Evolutionary conservation across 2,797 vertebrate species (phyloP).

Genomic region (Centroberyx gerrardi): DNA sequence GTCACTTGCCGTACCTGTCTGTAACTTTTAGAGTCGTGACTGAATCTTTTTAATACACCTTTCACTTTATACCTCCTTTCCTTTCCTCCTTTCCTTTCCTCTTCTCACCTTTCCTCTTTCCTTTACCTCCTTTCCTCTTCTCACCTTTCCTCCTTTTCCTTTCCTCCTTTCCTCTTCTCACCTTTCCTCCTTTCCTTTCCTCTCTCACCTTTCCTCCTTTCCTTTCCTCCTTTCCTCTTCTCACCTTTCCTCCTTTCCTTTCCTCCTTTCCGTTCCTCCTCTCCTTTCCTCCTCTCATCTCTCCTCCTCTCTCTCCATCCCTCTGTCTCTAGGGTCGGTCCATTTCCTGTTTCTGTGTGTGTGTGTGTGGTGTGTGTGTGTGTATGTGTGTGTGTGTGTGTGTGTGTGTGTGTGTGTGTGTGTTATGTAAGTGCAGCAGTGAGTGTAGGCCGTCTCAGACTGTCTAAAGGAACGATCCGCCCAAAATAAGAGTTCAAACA

Average conservation of each 20-base stretch:
- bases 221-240: too few species aligned
- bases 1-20: constrained; percentile 30
- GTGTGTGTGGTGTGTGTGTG: constrained; percentile 23
- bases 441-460: constrained; percentile 80
- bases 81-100: background rate
- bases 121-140: background rate
- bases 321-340: constrained; percentile 20
- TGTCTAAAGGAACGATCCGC: constrained; percentile 68
- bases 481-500: constrained; percentile 56
- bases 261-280: background rate
- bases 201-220: background rate
- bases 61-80: background rate
- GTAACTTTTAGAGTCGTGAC: constrained; percentile 69
- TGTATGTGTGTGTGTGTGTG: background rate
- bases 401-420: constrained; percentile 25
- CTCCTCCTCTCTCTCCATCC: background rate
- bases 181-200: background rate
- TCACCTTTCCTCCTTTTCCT: background rate
- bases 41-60: constrained; percentile 14
- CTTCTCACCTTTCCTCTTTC: background rate
- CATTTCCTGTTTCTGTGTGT: constrained; percentile 65
- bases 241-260: background rate
- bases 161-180: background rate
- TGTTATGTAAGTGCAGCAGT: constrained; percentile 74
- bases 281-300: background rate